Conservation (phyloP, 1,140 invertebrate species). For the Reticulitermes speratus region DNA sequence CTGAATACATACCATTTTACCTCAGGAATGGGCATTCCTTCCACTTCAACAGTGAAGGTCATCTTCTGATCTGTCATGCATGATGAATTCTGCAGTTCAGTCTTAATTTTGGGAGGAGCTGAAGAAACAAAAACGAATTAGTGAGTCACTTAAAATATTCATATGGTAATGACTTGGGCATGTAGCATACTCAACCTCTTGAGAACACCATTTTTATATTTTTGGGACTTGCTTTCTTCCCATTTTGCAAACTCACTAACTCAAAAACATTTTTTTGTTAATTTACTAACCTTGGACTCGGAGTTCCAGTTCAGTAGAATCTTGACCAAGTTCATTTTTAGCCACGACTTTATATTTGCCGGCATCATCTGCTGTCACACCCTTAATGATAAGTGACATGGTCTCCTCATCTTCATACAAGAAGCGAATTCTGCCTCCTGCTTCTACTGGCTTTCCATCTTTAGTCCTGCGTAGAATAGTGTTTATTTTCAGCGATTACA, state of each 20-base stretch:
- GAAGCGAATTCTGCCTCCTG: constrained; percentile 80
- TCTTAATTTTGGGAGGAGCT: constrained; percentile 78
- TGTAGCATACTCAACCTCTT: too few species aligned
- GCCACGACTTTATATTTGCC: constrained; percentile 83
- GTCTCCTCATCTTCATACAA: constrained; percentile 92
- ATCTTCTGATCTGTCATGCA: constrained; percentile 67
- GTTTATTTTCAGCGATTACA: neutral
- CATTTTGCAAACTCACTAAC: neutral
- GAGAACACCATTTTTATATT: too few species aligned
- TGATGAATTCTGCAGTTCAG: constrained; percentile 71
- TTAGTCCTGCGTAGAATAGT: constrained; percentile 58
- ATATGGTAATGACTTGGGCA: too few species aligned
- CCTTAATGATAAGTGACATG: constrained; percentile 87
- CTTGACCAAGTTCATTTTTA: constrained; percentile 86
- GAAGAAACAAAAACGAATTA: constrained; percentile 34
- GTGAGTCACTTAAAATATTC: neutral
- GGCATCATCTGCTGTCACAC: constrained; percentile 76
- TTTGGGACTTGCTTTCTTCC: neutral
- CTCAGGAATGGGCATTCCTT: constrained; percentile 77
- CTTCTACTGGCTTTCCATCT: constrained; percentile 76
- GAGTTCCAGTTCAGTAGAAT: constrained; percentile 69
- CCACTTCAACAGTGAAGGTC: constrained; percentile 75
- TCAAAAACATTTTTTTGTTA: neutral
- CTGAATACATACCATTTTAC: constrained; percentile 61
- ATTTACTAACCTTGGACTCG: constrained; percentile 63